phyloP scores from a whole-genome alignment of 2,113 vertebrate species.

The Amblyopsis rosae region DNA sequence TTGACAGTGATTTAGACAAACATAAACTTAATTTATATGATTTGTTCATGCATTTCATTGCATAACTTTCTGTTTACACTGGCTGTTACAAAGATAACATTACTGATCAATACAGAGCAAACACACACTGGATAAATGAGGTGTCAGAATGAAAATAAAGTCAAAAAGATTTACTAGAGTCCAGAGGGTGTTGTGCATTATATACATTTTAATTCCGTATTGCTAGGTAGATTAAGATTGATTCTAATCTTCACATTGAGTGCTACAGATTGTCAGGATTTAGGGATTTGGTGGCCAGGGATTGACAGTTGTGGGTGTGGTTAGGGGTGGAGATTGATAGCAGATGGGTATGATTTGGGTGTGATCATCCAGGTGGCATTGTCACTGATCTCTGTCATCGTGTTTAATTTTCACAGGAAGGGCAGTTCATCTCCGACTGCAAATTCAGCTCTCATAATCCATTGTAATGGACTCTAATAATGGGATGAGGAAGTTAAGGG shows the following conservation, averaged over 20 bases:
- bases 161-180: constrained; percentile 14
- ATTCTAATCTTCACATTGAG: constrained; percentile 52
- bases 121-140: background rate
- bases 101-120: constrained; percentile 3
- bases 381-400: constrained; percentile 75
- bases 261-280: constrained; percentile 78
- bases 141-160: background rate
- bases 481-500: constrained; percentile 14
- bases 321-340: constrained; percentile 77
- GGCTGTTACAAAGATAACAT: background rate
- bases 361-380: constrained; percentile 74
- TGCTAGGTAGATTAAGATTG: constrained; percentile 72
- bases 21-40: background rate
- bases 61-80: too few relatives aligned
- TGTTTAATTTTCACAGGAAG: constrained; percentile 75
- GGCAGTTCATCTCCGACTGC: constrained; percentile 61
- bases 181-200: constrained; percentile 62
- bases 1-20: constrained; percentile 2
- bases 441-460: constrained; percentile 64
- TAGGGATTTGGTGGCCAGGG: constrained; percentile 77
- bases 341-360: constrained; percentile 81
- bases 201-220: constrained; percentile 30
- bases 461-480: constrained; percentile 61
- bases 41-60: background rate
- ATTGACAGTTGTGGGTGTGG: constrained; percentile 71